A percentile compares a stretch with the other conserved stretches of the same genome.
Conservation (phyloP, 1,140 invertebrate species). For the Xylocopa sonorina region DNA sequence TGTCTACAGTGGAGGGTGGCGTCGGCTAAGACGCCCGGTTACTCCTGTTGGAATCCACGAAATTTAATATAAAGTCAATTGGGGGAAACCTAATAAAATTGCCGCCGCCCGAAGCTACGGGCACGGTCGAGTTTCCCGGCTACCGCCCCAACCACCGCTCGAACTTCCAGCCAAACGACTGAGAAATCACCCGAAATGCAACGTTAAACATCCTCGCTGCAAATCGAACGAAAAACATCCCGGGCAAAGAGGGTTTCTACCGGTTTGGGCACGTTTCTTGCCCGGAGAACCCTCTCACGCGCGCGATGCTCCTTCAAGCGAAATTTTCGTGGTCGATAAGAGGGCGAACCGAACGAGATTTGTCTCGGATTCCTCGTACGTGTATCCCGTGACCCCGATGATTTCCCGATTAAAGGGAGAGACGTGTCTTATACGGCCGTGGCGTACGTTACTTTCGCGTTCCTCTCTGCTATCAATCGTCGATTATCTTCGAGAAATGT, state of each 20-base stretch:
- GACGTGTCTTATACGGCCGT: not conserved
- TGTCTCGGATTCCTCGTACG: conserved; percentile 21
- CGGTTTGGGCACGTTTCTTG: conserved; percentile 28
- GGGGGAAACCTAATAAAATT: conserved; percentile 81
- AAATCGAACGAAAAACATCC: conserved; percentile 71
- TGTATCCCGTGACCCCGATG: conserved; percentile 31
- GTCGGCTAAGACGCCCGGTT: conserved; percentile 53
- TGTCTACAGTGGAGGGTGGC: no score
- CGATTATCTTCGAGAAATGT: no score
- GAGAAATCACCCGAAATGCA: conserved; percentile 77
- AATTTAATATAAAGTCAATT: conserved; percentile 81
- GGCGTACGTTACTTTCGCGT: not conserved
- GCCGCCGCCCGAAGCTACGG: conserved; percentile 73
- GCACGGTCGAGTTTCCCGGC: conserved; percentile 41
- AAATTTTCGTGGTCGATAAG: conserved; percentile 50
- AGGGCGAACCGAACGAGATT: conserved; percentile 44
- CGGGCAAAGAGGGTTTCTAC: conserved; percentile 40
- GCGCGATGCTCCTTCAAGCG: conserved; percentile 37
- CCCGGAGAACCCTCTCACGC: conserved; percentile 26
- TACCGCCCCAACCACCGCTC: not conserved
- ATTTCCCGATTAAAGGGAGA: conserved; percentile 19
- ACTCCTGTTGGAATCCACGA: conserved; percentile 75
- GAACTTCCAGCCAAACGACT: conserved; percentile 70
- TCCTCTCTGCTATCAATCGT: not conserved
- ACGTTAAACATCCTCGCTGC: conserved; percentile 78